Conservation (phyloP, 2,113 vertebrate species). For the Thunnus thynnus region DNA sequence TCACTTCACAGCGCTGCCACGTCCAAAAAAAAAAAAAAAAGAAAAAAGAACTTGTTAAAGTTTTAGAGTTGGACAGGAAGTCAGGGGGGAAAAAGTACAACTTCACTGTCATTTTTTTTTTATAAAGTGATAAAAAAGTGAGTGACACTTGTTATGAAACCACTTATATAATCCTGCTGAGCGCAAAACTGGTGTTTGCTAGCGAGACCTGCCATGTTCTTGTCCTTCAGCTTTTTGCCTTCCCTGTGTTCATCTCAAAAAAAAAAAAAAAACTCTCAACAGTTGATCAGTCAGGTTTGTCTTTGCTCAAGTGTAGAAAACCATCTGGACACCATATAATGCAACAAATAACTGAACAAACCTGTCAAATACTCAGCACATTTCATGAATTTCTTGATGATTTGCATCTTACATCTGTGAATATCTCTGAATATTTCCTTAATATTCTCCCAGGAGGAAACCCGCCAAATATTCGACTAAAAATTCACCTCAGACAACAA, state of each 20-base stretch:
- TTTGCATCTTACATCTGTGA: not conserved
- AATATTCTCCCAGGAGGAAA: conserved; percentile 2
- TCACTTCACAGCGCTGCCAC: not conserved
- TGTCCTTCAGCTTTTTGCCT: too few relatives aligned
- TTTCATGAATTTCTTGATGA: not conserved
- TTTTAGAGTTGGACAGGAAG: not conserved
- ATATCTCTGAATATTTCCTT: not conserved
- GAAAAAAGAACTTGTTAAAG: not conserved
- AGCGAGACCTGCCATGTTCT: too few relatives aligned
- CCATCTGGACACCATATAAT: too few relatives aligned
- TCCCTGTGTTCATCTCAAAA: too few relatives aligned
- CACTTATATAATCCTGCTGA: too few relatives aligned
- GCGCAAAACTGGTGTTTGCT: too few relatives aligned
- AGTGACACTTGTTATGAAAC: too few relatives aligned
- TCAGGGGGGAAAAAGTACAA: not conserved
- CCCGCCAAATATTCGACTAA: not conserved
- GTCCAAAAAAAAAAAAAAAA: not conserved
- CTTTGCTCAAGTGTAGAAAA: too few relatives aligned
- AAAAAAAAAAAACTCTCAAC: too few relatives aligned
- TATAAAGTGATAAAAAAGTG: not conserved
- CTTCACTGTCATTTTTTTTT: not conserved
- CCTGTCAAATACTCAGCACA: too few relatives aligned
- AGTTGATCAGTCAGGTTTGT: too few relatives aligned
- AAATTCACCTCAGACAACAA: conserved; percentile 18
- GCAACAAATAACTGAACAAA: too few relatives aligned